Evolutionary conservation across 2,113 vertebrate genomes (phyloP).

Genomic region (Tragulus kanchil): DNA sequence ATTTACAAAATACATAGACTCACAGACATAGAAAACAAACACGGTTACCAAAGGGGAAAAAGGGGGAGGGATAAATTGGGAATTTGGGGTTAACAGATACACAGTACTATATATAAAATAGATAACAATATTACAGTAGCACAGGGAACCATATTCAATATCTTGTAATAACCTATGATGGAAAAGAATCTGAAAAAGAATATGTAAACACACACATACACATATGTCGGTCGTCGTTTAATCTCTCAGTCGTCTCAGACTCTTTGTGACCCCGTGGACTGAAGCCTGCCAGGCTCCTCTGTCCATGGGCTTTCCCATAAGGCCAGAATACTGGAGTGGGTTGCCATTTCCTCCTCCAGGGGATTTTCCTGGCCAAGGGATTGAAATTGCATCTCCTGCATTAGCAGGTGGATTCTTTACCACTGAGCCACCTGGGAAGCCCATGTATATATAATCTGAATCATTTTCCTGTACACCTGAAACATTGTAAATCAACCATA

Average conservation of each 20-base stretch:
- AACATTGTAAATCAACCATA: background rate
- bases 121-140: background rate
- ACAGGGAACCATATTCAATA: background rate
- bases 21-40: background rate
- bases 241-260: too few species aligned
- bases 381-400: background rate
- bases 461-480: background rate
- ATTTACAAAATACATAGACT: background rate
- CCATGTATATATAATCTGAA: background rate
- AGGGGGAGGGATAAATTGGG: background rate
- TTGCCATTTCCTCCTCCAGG: too few species aligned
- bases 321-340: too few species aligned
- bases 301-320: too few species aligned
- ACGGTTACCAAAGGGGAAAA: background rate
- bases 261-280: too few species aligned
- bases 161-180: background rate
- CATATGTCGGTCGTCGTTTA: too few species aligned
- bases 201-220: too few species aligned
- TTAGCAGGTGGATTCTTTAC: background rate
- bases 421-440: background rate
- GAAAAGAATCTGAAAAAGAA: background rate
- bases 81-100: background rate
- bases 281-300: too few species aligned
- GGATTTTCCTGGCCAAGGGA: too few species aligned
- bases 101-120: background rate